Base-by-base conservation (phyloP, 2,113 vertebrate genomes). In the Atrichornis clamosus region DNA sequence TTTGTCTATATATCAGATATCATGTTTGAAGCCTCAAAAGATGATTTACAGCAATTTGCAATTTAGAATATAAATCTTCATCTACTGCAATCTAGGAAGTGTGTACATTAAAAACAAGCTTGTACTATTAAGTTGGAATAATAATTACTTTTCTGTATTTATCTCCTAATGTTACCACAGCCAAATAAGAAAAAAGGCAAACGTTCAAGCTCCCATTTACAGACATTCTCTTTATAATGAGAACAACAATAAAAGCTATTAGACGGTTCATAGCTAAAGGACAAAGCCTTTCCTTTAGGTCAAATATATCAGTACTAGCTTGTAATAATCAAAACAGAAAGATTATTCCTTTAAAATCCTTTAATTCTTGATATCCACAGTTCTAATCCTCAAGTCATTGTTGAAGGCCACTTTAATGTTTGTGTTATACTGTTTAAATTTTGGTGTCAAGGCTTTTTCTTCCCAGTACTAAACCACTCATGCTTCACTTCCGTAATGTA, bases 181-280 rank as follows among this genome's bases (percentile, higher is more conserved):
- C 37, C n/a, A 81, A 84, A 79, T 55, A 46, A 78, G 79, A 79
- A 76, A 95, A 93, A 79, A 26, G 79, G 49, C n/a, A 85, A 87
- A 89, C 26, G 65, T 42, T 92, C 49, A 82, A 89, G 83, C 44
- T 90, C 69, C 85, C 53, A 70, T 90, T 97, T 84, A 68, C 23
- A 84, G 88, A 87, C 44, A 80, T 69, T 69, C 56, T 84, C 56
- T 91, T 91, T 72, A 50, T 87, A 95, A 93, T 86, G 79, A 75
- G 42, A 96, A 93, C 42, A 91, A 92, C 80, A 95, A 96, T 84
- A 83, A 77, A 95, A 96, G 72, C 84, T 93, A 94, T 94, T 94
- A 89, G 73, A 84, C 60, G 42, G 76, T 55, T 87, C 41, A 73
- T 0, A 89, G 82, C 81, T 72, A 46, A 84, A 89, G 86, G 79